Percentiles rank a stretch among this genome's conserved stretches.
Conservation (phyloP, 2,113 vertebrate genomes). For the Trichechus manatus region DNA sequence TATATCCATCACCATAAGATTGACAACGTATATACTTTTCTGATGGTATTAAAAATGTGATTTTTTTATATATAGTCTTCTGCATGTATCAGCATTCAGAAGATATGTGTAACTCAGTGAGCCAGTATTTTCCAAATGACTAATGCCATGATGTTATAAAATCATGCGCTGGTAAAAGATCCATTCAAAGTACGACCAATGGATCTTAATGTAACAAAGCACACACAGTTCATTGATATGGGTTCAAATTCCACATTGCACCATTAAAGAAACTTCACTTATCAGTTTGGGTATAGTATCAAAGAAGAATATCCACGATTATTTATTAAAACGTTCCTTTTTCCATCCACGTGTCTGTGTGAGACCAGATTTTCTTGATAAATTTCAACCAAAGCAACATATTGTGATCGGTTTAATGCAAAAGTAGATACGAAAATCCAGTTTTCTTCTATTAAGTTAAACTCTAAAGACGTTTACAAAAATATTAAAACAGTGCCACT, state of each 20-base stretch:
- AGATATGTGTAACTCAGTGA: constrained; percentile 45
- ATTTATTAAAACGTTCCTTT: constrained; percentile 36
- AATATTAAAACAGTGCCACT: neutral
- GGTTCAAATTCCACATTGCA: constrained; percentile 21
- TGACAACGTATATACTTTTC: constrained; percentile 51
- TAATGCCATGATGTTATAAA: neutral
- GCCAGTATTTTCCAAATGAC: constrained; percentile 23
- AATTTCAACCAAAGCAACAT: constrained; percentile 24
- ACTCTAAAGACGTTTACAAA: too few relatives aligned
- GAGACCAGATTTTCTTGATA: constrained; percentile 27
- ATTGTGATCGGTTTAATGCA: constrained; percentile 24
- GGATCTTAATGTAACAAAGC: constrained; percentile 25
- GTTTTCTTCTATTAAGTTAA: constrained; percentile 19
- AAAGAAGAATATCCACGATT: constrained; percentile 24
- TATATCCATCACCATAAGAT: neutral
- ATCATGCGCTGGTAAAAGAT: neutral
- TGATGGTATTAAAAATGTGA: constrained; percentile 41
- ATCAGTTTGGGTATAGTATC: constrained; percentile 16
- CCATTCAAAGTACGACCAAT: neutral
- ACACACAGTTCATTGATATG: neutral
- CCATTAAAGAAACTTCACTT: constrained; percentile 47
- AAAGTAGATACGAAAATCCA: neutral
- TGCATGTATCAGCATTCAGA: constrained; percentile 39
- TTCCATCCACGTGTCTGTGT: neutral
- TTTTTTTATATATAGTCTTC: neutral